Evolutionary conservation across 2,888 invertebrate species (phyloP).

Genomic region (Galerucella pusilla): DNA sequence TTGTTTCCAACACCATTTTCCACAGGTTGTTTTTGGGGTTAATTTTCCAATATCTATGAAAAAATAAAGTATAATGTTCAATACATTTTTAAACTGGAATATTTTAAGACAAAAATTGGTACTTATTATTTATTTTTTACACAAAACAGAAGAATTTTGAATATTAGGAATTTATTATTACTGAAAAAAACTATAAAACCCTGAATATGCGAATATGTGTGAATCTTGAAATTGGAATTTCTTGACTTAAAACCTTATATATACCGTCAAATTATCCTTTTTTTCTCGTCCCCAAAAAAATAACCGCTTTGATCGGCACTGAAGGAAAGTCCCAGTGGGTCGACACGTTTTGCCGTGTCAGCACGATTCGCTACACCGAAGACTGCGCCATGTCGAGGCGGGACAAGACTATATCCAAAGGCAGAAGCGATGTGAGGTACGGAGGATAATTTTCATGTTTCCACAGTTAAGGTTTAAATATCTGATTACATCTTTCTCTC

Average conservation of each 20-base stretch:
- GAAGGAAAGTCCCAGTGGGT: slow-evolving; percentile 22
- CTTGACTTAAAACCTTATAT: slow-evolving; percentile 16
- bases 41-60: too few relatives aligned
- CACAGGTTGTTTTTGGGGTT: too few relatives aligned
- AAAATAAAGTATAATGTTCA: too few relatives aligned
- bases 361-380: slow-evolving; percentile 27
- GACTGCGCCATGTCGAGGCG: slow-evolving; percentile 19
- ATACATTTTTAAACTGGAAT: too few relatives aligned
- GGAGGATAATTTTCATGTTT: not conserved
- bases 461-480: not conserved
- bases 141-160: too few relatives aligned
- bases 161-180: too few relatives aligned
- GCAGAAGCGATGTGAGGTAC: not conserved
- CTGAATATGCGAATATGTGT: not conserved
- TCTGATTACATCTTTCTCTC: not conserved
- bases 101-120: too few relatives aligned
- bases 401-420: slow-evolving; percentile 1
- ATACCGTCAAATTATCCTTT: slow-evolving; percentile 19
- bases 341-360: slow-evolving; percentile 45
- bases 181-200: not conserved
- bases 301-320: slow-evolving; percentile 16
- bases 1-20: too few relatives aligned
- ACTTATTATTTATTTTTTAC: too few relatives aligned
- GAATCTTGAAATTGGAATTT: slow-evolving; percentile 11
- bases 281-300: slow-evolving; percentile 6